Conservation (phyloP, 2,888 invertebrate species). For the Crioceris asparagi region DNA sequence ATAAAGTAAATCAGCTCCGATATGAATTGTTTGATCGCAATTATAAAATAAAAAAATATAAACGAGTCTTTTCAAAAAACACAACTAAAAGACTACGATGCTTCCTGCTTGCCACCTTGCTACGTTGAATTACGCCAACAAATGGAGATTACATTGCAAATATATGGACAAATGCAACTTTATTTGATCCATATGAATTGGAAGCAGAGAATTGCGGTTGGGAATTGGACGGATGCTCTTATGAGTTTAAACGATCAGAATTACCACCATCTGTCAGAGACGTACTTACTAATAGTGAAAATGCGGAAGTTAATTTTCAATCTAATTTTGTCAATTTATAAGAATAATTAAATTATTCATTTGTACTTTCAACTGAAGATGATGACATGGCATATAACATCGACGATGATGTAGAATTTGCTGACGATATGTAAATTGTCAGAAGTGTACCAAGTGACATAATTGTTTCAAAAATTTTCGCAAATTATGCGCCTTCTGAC, state of each 20-base stretch:
- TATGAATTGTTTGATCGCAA: background rate
- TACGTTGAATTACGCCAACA: conserved; percentile 3
- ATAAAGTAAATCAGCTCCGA: background rate
- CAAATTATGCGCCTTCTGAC: too few relatives aligned
- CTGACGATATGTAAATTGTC: too few relatives aligned
- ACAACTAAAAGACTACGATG: conserved; percentile 6
- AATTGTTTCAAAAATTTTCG: too few relatives aligned
- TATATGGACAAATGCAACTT: conserved; percentile 8
- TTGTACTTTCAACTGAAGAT: too few relatives aligned
- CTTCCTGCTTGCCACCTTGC: conserved; percentile 7
- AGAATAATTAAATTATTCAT: too few relatives aligned
- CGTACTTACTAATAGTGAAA: conserved; percentile 3
- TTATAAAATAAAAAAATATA: conserved; percentile 9
- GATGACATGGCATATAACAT: too few relatives aligned
- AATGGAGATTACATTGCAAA: conserved; percentile 5
- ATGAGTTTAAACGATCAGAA: conserved; percentile 9
- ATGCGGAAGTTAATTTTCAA: background rate
- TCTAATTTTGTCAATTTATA: too few relatives aligned
- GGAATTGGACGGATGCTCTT: conserved; percentile 4
- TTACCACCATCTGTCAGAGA: conserved; percentile 7
- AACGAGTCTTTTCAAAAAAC: conserved; percentile 7
- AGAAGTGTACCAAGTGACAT: too few relatives aligned
- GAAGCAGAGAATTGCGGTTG: conserved; percentile 5
- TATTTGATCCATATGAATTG: conserved; percentile 9
- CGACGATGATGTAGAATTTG: too few relatives aligned